Evolutionary conservation across 2,113 vertebrate species (phyloP).

Genomic region (Noturus placidus): DNA sequence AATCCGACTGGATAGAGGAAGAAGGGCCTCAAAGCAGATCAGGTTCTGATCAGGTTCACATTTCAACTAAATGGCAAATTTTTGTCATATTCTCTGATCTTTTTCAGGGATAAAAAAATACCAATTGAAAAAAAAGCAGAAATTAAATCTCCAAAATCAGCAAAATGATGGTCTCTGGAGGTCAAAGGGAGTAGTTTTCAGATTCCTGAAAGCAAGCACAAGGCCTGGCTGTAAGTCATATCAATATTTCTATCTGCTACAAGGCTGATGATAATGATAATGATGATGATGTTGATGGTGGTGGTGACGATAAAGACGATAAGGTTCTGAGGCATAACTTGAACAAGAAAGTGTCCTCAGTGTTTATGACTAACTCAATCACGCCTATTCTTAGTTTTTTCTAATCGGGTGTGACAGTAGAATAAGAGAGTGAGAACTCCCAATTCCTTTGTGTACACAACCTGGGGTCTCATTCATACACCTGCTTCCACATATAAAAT

Average conservation of each 20-base stretch:
- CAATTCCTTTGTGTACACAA: neutral
- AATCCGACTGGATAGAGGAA: constrained; percentile 27
- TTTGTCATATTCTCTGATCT: constrained; percentile 34
- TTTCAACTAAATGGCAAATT: constrained; percentile 56
- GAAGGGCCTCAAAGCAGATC: constrained; percentile 43
- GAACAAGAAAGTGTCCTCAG: neutral
- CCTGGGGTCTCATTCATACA: neutral
- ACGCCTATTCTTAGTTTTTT: no score
- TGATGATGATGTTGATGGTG: neutral
- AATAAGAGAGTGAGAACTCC: neutral
- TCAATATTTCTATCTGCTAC: constrained; percentile 20
- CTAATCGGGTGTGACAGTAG: no score
- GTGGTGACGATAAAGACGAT: neutral
- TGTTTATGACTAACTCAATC: neutral
- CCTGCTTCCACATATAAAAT: neutral
- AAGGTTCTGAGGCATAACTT: neutral
- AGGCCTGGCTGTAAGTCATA: constrained; percentile 17
- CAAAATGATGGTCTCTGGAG: constrained; percentile 46
- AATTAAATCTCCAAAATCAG: constrained; percentile 55
- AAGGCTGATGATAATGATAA: neutral
- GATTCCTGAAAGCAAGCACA: constrained; percentile 9
- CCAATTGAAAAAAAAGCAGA: constrained; percentile 43
- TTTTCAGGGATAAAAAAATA: constrained; percentile 34
- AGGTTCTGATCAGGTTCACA: constrained; percentile 43
- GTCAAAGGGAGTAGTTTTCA: constrained; percentile 32